Evolutionary conservation across 2,888 invertebrate genomes (phyloP), one percentile per base, ranked within the genome.

Genomic region (Octonoba sinensis): DNA sequence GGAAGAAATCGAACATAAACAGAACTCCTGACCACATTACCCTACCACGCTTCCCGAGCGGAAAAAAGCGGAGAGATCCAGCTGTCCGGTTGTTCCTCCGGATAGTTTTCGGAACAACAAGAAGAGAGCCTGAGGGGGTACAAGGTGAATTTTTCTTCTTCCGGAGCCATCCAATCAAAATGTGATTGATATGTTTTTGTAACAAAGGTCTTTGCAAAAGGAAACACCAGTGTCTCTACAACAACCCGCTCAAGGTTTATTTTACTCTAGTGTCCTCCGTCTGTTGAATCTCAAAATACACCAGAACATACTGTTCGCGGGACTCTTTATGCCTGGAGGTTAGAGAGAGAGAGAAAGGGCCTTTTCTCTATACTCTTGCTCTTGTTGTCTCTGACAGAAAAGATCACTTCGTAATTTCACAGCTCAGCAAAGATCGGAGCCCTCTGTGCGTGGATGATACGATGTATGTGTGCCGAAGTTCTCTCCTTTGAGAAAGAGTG

Each of bases 131-230:
- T 51, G 54, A 72, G 65, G 59, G 60, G 62, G 36, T 54, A 36
- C 76, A 51, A 24, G 51, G 67, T 18, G 57, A 72, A 66, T 79
- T 72, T 72, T 60, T 64, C 64, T 69, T 60, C 57, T 57, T 60
- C 66, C 62, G 18, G 46, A 15, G 49, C 72, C 67, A 73, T 60
- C 79, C 73, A 81, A 74, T 81, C 73, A 81, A 73, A 81, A 62
- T 82, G 82, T 82, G 82, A 76, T 75, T 82, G 82, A 82, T 82
- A 78, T 83, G 83, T 83, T 83, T 83, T 83, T 83, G 83, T 83
- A 78, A 83, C 83, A 83, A 73, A 77, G 69, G 24, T 59, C 67
- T 36, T 67, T 76, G 71, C 56, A 76, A 82, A 82, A 59, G 65
- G 82, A 82, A 77, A 83, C 83, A 73, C 20, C n/a, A 22, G 20